Evolutionary conservation across 2,797 vertebrate species (phyloP), one percentile per base, ranked within the genome.

Genomic region (Coranthus polyacanthus): DNA sequence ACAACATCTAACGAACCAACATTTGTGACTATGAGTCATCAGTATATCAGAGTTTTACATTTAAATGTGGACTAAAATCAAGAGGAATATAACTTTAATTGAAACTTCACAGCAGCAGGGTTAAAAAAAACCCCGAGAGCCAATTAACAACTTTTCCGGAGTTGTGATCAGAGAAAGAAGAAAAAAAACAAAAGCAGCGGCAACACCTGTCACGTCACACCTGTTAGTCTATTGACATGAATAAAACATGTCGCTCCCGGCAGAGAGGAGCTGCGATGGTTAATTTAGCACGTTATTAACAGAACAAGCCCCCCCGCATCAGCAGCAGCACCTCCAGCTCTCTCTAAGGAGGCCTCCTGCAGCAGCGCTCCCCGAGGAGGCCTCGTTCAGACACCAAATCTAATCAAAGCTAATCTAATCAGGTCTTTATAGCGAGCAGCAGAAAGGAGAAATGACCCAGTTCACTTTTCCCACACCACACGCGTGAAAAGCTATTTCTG

Each of bases 201-300:
- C 53, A 84, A 81, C 89, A 90, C 81, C 86, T 87, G 86, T 82
- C 82, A 79, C 39, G 44, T 88, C 83, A 78, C 88, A 88, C 88
- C 87, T 89, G 87, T 79, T 84, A 52, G 49, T 66, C 83, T 75
- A 43, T 38, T 71, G 68, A 62, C 73, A 88, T 90, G 85, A 90
- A 92, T 88, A 85, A 91, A 88, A 83, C 76, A 88, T 88, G 85
- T 57, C 1, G 71, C 81, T 75, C 78, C 72, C 55, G 42, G 75
- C 78, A 59, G 72, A 75, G 71, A 57, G 51, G 53, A 70, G 83
- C 79, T 24, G 12, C 43, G 64, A 80, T 69, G 78, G 74, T 89
- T 90, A 79, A 89, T 89, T 86, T 80, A 89, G 87, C 82, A 82
- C 67, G 54, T 87, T 86, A 89, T 89, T 89, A 88, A 74, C 85